These are phyloP conservation scores for Enchytraeus crypticus DNA, from an alignment of 2,888 invertebrate species.

Conservation along the genomic window DNA sequence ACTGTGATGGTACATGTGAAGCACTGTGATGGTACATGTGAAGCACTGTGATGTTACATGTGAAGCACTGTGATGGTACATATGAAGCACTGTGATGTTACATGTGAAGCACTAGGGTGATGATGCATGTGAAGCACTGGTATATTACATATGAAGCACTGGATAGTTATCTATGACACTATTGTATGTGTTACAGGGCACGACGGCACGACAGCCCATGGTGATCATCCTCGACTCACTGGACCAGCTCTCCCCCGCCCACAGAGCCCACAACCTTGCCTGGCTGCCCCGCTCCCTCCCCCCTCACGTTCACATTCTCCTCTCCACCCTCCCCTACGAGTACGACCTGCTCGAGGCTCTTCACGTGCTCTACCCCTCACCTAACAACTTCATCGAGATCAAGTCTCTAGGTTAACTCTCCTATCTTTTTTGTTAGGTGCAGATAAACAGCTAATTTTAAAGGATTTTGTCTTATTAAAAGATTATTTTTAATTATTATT, in stretches of 20 bases:
- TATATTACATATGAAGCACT: neutral
- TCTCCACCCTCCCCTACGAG: conserved; percentile 28
- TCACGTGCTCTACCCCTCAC: conserved; percentile 7
- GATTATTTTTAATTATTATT: no score
- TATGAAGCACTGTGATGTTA: neutral
- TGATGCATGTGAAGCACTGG: neutral
- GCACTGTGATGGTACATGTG: no score
- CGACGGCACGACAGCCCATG: conserved; percentile 24
- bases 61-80: neutral
- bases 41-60: neutral
- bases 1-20: no score
- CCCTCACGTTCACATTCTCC: conserved; percentile 26
- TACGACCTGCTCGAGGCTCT: conserved; percentile 31
- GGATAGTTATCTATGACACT: neutral
- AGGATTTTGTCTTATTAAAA: no score
- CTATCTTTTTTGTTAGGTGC: no score
- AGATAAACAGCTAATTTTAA: no score
- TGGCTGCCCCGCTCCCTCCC: conserved; percentile 31
- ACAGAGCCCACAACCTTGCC: conserved; percentile 27
- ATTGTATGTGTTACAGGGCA: conserved; percentile 17
- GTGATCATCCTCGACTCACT: conserved; percentile 32
- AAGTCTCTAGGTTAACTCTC: no score
- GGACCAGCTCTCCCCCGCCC: conserved; percentile 29
- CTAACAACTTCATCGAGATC: conserved; percentile 18
- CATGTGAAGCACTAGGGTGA: neutral